Evolutionary conservation across 2,797 vertebrate species (phyloP).

Genomic region (Harpagifer antarcticus): DNA sequence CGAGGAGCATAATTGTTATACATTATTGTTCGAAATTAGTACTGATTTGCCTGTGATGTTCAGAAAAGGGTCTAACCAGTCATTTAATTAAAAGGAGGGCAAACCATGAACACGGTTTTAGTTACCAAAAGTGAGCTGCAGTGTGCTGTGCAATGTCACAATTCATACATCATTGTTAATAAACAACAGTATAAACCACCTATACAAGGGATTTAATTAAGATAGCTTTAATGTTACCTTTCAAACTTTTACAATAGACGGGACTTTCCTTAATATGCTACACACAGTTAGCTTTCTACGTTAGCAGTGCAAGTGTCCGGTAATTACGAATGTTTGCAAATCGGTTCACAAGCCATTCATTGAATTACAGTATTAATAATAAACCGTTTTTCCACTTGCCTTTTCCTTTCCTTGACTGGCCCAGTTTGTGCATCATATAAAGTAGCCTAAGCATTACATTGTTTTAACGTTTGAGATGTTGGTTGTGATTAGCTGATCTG

Average conservation of each 20-base stretch:
- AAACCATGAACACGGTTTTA: background rate
- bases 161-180: background rate
- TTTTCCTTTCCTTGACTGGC: background rate
- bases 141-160: background rate
- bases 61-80: background rate
- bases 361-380: background rate
- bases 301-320: background rate
- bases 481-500: no score
- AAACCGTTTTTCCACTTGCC: background rate
- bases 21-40: background rate
- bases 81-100: background rate
- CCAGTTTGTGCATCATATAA: fast-evolving
- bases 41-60: no score
- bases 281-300: background rate
- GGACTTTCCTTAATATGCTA: background rate
- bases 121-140: no score
- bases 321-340: background rate
- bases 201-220: background rate
- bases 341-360: background rate
- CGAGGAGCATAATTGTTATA: background rate
- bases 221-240: no score
- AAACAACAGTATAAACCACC: background rate
- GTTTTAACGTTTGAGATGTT: background rate
- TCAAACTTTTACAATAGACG: no score
- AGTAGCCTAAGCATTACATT: no score